Evolutionary conservation across 1,140 invertebrate genomes (phyloP), one percentile per base, ranked within the genome.

Genomic region (Aphis gossypii): DNA sequence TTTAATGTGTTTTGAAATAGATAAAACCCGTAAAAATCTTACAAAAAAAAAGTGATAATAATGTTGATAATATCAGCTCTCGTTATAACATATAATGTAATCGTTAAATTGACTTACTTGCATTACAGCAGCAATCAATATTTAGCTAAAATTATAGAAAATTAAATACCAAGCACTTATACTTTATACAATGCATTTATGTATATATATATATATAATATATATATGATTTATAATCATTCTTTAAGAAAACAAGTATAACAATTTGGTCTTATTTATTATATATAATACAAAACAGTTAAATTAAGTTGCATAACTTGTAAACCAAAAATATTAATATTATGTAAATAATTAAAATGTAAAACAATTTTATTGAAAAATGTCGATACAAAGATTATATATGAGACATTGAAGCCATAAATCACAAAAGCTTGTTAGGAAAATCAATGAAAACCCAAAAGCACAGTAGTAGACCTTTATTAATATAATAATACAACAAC

Each of bases 391-490:
- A 35, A 41, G 21, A 30, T 25, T 44, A 3, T 84, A 25, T 44
- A 41, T 41, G 23, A 30, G 4, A 44, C 38, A 44, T 30, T 60
- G 9, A 90, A 41, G 8, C 38, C 48, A 84, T 84, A 92, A 92
- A 84, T 83, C 82, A 38, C 38, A 9, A 35, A 84, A 84, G 9
- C 82, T 84, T 84, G 46, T 92, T 84, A 84, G n/a, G 20, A 41
- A 84, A 92, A 92, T 92, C 76, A 38, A 51, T 54, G 44, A 48
- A 91, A 83, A 83, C 82, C 46, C 46, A 84, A 83, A 83, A 51
- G n/a, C 82, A 76, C 23, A 44, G 25, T 51, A 76, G 21, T 82
- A 83, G 25, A 92, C 18, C 46, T 54, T 41, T 35, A 84, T 92
- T 92, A 51, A 41, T 51, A 92, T 30, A 35, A 76, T 91, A n/a